Percentiles rank a stretch among this genome's conserved stretches.
Evolutionary conservation across 2,113 vertebrate species (phyloP).

Genomic region (Cygnus atratus): DNA sequence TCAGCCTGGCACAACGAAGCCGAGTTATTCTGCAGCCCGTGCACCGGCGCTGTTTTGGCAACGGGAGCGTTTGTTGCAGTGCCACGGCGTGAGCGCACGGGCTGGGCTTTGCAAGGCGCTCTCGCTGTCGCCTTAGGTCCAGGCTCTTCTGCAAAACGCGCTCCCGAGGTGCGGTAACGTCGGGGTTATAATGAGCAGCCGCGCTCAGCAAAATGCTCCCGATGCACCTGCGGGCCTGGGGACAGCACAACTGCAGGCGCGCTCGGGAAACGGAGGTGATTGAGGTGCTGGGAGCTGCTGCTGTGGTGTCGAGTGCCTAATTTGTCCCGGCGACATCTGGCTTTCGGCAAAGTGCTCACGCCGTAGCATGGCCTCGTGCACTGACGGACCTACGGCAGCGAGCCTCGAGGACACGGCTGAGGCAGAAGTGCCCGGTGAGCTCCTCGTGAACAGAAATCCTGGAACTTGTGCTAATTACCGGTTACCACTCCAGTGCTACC

Average conservation of each 20-base stretch:
- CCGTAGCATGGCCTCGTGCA: neutral
- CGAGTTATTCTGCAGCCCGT: neutral
- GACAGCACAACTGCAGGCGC: neutral
- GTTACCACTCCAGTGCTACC: too few species aligned
- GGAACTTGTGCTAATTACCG: neutral
- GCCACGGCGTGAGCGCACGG: rapidly evolving
- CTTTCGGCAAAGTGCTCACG: neutral
- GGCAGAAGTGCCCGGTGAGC: neutral
- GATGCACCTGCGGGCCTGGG: neutral
- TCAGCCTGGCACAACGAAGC: neutral
- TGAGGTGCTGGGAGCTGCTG: neutral
- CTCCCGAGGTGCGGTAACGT: neutral
- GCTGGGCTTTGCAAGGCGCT: rapidly evolving
- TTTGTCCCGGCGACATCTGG: neutral
- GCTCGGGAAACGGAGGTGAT: neutral
- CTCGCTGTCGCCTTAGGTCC: neutral
- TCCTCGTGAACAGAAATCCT: neutral
- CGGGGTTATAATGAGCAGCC: neutral
- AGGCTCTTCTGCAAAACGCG: rapidly evolving
- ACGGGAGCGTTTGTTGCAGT: neutral
- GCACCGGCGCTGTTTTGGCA: neutral
- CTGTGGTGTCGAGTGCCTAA: neutral
- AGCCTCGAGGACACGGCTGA: neutral
- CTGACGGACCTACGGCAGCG: neutral
- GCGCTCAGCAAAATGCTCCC: neutral